Evolutionary conservation across 2,113 vertebrate species (phyloP), one percentile per base, ranked within the genome.

Genomic region (Equus przewalskii): DNA sequence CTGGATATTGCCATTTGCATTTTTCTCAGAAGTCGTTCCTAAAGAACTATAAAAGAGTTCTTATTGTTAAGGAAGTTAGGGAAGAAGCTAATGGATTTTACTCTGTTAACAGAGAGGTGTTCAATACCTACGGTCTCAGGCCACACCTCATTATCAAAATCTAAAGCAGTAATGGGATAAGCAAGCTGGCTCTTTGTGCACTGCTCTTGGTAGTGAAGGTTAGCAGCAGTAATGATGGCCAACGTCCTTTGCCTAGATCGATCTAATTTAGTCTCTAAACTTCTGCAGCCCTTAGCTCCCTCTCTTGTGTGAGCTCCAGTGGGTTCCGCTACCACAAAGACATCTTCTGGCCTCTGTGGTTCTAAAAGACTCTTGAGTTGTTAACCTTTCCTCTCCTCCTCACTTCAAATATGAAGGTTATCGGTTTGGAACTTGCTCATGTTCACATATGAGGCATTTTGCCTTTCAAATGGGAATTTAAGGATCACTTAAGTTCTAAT

Each of bases 11-110:
- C 26, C n/a, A 69, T 93, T 91, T 93, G 41, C 24, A 24, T 60
- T 94, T 96, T 91, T 90, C 73, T 89, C 44, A 80, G 65, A 90
- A 95, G 33, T 78, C 14, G 22, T 89, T 69, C 33, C 80, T 84
- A 81, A 79, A 93, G 58, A 73, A 94, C 94, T 89, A n/a, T 56
- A 64, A 82, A 75, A 78, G 41, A 33, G 56, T 91, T 87, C 44
- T 87, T 87, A 76, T 0, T 56, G 14, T 86, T 90, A 65, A 79
- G 21, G 21, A 58, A 49, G 28, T 69, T 90, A 95, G 44, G 72
- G 33, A 64, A 67, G 26, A 94, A 84, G 49, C 26, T 5, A 79
- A 33, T 81, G 21, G 41, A 14, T 73, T 81, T 96, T 88, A 64
- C 46, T 69, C 33, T 93, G 76, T 90, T 87, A 75, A 85, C 6